Evolutionary conservation across 2,797 vertebrate species (phyloP).

Genomic region (Florisuga fusca): DNA sequence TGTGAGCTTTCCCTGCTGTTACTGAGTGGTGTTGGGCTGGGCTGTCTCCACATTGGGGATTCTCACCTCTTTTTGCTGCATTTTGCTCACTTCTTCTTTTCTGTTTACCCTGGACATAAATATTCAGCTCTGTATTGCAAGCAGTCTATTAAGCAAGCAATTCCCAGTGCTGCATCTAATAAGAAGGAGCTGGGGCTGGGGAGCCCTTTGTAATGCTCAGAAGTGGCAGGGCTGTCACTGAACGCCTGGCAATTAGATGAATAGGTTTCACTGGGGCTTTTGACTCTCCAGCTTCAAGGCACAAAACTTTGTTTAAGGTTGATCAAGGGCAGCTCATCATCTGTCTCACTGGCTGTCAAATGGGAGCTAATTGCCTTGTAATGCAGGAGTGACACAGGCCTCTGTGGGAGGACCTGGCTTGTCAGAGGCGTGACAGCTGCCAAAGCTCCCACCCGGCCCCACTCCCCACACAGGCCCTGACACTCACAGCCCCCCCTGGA

Average conservation of each 20-base stretch:
- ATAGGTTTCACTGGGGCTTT: conserved; percentile 45
- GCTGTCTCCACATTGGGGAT: not conserved
- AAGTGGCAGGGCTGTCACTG: not conserved
- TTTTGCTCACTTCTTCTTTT: not conserved
- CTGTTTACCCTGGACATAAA: not conserved
- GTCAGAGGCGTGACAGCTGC: not conserved
- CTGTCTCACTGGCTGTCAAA: conserved; percentile 34
- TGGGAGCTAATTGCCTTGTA: conserved; percentile 34
- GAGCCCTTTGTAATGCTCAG: conserved; percentile 16
- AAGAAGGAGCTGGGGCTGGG: not conserved
- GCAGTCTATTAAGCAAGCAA: conserved; percentile 33
- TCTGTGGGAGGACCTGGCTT: not conserved
- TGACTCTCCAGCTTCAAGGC: not conserved
- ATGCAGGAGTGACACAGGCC: not conserved
- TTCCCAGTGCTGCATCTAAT: conserved; percentile 21
- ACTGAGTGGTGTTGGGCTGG: not conserved
- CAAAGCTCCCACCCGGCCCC: not conserved
- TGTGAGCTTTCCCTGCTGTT: not conserved
- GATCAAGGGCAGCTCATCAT: conserved; percentile 55
- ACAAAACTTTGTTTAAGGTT: conserved; percentile 49
- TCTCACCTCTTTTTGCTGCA: not conserved
- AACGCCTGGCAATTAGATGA: conserved; percentile 25
- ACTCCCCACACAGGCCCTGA: not conserved
- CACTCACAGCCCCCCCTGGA: not conserved
- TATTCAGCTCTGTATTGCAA: not conserved